Evolutionary conservation across 2,797 vertebrate genomes (phyloP).

Genomic region (Myotis planiceps): DNA sequence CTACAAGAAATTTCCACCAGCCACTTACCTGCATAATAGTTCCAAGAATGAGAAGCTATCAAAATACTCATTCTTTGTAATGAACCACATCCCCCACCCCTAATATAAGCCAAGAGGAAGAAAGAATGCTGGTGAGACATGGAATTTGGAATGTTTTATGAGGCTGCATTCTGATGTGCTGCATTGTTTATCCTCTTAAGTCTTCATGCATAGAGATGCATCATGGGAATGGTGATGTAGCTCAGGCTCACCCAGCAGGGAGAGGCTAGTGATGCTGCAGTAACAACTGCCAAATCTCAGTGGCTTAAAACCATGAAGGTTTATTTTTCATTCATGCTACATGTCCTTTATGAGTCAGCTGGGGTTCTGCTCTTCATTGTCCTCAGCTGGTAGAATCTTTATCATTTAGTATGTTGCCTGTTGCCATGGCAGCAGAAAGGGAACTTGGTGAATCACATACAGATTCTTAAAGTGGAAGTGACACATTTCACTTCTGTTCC

Average conservation of each 20-base stretch:
- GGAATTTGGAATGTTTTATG: constrained; percentile 75
- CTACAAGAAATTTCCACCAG: constrained; percentile 28
- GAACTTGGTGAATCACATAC: constrained; percentile 1
- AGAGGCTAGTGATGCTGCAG: not conserved
- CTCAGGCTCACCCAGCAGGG: not conserved
- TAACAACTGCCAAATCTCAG: constrained; percentile 17
- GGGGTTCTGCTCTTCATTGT: not conserved
- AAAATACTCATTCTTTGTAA: constrained; percentile 76
- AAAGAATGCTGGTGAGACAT: constrained; percentile 58
- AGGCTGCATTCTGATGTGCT: constrained; percentile 54
- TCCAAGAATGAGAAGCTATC: constrained; percentile 74
- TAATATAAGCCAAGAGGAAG: constrained; percentile 71
- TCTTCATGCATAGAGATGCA: constrained; percentile 33
- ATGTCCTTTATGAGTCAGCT: constrained; percentile 19
- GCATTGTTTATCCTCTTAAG: constrained; percentile 46
- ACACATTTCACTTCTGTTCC: not conserved
- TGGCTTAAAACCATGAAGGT: constrained; percentile 1
- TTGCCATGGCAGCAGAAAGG: constrained; percentile 40
- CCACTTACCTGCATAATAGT: constrained; percentile 73
- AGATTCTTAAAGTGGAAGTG: constrained; percentile 56
- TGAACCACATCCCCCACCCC: constrained; percentile 64
- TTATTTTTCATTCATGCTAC: constrained; percentile 23
- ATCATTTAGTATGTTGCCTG: constrained; percentile 44
- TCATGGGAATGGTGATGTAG: constrained; percentile 53
- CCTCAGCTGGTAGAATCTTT: constrained; percentile 36